Percentiles rank a stretch among this genome's conserved stretches.
Evolutionary conservation across 2,797 vertebrate genomes (phyloP).

Genomic region (Vespertilio murinus): DNA sequence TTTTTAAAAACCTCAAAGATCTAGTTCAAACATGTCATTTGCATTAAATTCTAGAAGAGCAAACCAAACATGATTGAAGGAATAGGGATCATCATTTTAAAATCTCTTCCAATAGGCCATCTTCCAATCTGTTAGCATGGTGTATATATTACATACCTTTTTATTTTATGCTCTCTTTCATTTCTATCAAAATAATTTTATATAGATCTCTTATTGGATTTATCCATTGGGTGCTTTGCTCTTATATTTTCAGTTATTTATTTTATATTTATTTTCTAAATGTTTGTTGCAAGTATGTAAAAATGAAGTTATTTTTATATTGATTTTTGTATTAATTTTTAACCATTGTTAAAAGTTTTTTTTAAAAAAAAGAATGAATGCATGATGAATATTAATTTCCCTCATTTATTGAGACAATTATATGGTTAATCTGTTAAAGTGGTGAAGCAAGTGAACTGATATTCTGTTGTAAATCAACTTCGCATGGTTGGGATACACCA

Average conservation of each 20-base stretch:
- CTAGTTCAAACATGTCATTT: background rate
- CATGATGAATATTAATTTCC: background rate
- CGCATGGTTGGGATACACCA: background rate
- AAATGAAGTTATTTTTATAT: background rate
- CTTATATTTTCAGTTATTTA: background rate
- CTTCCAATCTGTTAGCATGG: background rate
- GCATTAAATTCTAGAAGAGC: background rate
- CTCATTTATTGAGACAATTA: background rate
- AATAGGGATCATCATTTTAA: background rate
- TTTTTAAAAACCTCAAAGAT: background rate
- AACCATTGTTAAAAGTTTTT: background rate
- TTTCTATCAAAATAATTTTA: background rate
- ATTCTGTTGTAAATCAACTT: background rate
- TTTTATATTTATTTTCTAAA: slow-evolving; percentile 3
- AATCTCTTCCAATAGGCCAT: background rate
- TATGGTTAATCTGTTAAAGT: background rate
- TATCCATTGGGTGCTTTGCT: background rate
- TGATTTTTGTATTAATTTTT: background rate
- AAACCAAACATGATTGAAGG: background rate
- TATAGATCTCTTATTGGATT: background rate
- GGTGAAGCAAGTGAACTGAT: background rate
- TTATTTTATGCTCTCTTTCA: background rate
- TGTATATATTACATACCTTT: background rate
- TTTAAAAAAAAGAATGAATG: background rate
- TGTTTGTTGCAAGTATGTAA: background rate